These are phyloP conservation scores for Microcebus ravelobensis DNA, from an alignment of 2,113 vertebrate genomes.

Conservation along the genomic window DNA sequence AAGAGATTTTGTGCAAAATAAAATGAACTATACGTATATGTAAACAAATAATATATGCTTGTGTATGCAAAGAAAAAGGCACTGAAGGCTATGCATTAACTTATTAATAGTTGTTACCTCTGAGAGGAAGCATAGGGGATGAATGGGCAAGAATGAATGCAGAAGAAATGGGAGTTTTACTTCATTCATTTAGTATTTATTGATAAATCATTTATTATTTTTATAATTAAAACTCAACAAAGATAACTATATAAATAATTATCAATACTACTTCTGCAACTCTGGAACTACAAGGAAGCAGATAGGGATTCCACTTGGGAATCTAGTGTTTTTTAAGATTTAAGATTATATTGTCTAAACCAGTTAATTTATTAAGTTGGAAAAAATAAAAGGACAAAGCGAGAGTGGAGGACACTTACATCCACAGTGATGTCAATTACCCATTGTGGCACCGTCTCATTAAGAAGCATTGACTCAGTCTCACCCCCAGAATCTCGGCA, in stretches of 20 bases:
- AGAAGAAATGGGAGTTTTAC: not conserved
- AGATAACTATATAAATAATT: not conserved
- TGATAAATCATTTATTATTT: not conserved
- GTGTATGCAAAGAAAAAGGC: not conserved
- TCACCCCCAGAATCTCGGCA: conserved; percentile 98
- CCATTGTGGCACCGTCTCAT: conserved; percentile 99
- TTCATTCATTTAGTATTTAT: not conserved
- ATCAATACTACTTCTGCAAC: conserved; percentile 3
- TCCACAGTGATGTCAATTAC: conserved; percentile 99
- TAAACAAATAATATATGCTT: not conserved
- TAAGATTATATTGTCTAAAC: not conserved
- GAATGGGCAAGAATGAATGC: not conserved
- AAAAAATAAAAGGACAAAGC: conserved; percentile 5
- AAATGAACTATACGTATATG: not conserved
- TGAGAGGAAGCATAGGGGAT: not conserved
- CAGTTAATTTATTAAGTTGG: not conserved
- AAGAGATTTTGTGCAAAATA: conserved; percentile 16
- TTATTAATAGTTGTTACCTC: not conserved
- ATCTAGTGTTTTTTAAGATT: not conserved
- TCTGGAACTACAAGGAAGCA: not conserved
- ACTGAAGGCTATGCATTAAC: not conserved
- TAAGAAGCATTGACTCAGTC: conserved; percentile 98
- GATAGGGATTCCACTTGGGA: not conserved
- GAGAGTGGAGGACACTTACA: conserved; percentile 87
- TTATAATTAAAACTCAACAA: conserved; percentile 31